A percentile compares a stretch with the other conserved stretches of the same genome.
Evolutionary conservation across 2,797 vertebrate species (phyloP).

Genomic region (Enteromius fasciolatus): DNA sequence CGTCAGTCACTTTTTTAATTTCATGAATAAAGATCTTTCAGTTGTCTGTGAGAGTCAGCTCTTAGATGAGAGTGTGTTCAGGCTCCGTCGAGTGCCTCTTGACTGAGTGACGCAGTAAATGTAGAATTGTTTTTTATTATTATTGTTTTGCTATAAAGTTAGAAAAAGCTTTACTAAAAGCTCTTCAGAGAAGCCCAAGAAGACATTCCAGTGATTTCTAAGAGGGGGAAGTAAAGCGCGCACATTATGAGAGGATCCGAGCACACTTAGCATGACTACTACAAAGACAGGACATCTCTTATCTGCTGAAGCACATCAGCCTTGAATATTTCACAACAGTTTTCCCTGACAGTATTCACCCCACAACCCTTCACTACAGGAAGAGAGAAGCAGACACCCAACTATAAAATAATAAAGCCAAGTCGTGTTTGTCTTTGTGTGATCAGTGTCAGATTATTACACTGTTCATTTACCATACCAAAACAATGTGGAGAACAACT

Average conservation of each 20-base stretch:
- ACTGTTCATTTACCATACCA: not conserved
- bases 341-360: not conserved
- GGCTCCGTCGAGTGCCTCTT: not conserved
- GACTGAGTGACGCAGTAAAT: not conserved
- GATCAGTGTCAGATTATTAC: not conserved
- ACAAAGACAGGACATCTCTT: not conserved
- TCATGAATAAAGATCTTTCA: not conserved
- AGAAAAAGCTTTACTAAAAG: no score
- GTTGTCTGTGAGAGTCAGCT: not conserved
- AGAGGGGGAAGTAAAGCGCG: slow-evolving; percentile 15
- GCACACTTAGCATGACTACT: not conserved
- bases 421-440: not conserved
- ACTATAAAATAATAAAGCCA: not conserved
- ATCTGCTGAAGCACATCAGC: slow-evolving; percentile 11
- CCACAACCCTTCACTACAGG: not conserved
- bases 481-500: not conserved
- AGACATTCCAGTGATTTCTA: not conserved
- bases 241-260: not conserved
- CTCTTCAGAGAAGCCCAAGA: not conserved
- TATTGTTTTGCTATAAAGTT: not conserved
- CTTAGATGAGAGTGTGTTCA: no score
- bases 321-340: slow-evolving; percentile 3
- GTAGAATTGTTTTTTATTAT: not conserved
- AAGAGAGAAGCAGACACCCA: not conserved
- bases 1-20: not conserved